Evolutionary conservation across 2,113 vertebrate species (phyloP).

Genomic region (Odobenus rosmarus): DNA sequence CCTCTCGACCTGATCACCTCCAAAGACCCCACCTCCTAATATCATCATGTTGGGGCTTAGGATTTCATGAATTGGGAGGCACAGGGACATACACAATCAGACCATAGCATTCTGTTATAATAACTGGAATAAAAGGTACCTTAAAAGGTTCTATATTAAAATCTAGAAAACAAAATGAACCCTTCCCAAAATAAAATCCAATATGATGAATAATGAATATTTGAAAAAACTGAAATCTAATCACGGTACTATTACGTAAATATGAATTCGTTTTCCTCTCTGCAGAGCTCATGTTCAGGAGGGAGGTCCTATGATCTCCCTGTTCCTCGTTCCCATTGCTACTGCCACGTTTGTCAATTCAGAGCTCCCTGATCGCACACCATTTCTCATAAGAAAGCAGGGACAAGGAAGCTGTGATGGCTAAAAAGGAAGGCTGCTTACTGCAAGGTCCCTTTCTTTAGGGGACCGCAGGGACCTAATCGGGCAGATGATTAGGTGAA

Average conservation of each 20-base stretch:
- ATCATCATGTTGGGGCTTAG: neutral
- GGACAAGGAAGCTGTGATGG: neutral
- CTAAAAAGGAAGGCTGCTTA: neutral
- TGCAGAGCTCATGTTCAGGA: too few relatives aligned
- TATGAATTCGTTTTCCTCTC: neutral
- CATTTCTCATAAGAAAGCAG: too few relatives aligned
- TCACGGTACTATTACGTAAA: too few relatives aligned
- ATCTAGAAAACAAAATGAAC: neutral
- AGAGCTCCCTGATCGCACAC: accelerated
- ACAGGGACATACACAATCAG: neutral
- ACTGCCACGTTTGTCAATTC: neutral
- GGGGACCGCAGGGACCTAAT: neutral
- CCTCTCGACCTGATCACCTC: neutral
- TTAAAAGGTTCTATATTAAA: neutral
- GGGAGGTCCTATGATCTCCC: too few relatives aligned
- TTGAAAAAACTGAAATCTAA: neutral
- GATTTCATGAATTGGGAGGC: neutral
- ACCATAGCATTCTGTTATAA: neutral
- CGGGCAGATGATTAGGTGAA: neutral
- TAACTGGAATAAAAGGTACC: neutral
- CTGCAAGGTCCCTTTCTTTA: neutral
- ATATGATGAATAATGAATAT: neutral
- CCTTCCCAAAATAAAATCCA: neutral
- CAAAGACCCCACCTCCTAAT: too few relatives aligned
- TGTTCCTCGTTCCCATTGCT: neutral